phyloP scores from a whole-genome alignment of 2,113 vertebrate species.

The Phrynocephalus versicolor region DNA sequence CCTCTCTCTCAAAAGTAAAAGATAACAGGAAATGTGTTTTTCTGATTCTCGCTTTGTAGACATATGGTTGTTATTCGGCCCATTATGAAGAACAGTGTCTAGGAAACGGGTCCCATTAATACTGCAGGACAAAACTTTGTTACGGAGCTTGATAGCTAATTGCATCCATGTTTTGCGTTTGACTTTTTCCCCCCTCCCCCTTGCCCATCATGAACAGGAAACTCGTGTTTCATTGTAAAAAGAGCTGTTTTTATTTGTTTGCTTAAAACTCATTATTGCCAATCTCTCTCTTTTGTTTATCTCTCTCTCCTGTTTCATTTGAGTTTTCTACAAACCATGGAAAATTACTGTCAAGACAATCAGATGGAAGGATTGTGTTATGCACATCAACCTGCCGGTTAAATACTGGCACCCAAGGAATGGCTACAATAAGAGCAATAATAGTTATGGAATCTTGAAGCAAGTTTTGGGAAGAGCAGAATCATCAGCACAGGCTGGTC shows the following conservation, averaged over 20 bases:
- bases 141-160: slow-evolving; percentile 25
- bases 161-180: slow-evolving; percentile 35
- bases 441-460: slow-evolving; percentile 99
- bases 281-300: background rate
- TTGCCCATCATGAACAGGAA: background rate
- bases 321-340: slow-evolving; percentile 64
- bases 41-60: background rate
- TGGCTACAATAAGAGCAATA: slow-evolving; percentile 82
- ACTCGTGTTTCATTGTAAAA: slow-evolving; percentile 16
- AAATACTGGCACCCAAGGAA: slow-evolving; percentile 91
- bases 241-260: background rate
- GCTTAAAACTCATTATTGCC: background rate
- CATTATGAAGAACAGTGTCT: slow-evolving; percentile 17
- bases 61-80: background rate
- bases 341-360: slow-evolving; percentile 79
- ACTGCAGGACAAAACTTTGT: slow-evolving; percentile 18
- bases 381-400: slow-evolving; percentile 85
- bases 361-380: slow-evolving; percentile 85
- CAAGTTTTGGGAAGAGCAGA: slow-evolving; percentile 94
- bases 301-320: slow-evolving; percentile 48
- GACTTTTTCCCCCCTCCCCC: background rate
- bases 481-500: slow-evolving; percentile 88
- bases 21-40: slow-evolving; percentile 16
- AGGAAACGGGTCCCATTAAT: slow-evolving; percentile 17
- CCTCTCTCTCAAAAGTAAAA: background rate